Conservation (phyloP, 1,140 invertebrate species). For the Ceratosolen fusciceps region DNA sequence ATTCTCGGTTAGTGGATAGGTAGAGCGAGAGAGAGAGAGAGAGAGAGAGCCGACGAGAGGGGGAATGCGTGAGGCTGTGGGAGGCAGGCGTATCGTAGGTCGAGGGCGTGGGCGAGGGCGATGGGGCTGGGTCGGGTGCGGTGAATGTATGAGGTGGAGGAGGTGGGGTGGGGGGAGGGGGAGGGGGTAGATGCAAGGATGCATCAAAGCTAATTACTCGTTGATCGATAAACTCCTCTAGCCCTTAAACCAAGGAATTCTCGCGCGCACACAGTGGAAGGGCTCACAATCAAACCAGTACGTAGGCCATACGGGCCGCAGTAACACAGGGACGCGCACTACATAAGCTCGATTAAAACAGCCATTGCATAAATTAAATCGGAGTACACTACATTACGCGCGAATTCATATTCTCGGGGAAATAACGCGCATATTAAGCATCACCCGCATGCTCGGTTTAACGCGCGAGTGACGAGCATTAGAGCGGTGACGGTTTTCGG, state of each 20-base stretch:
- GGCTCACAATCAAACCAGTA: neutral
- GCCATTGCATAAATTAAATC: conserved; percentile 47
- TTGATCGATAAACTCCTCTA: conserved; percentile 41
- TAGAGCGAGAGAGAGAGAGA: neutral
- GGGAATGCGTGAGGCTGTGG: neutral
- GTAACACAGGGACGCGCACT: neutral
- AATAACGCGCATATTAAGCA: conserved; percentile 35
- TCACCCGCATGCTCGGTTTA: conserved; percentile 23
- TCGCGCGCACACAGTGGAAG: neutral
- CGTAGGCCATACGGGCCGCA: neutral
- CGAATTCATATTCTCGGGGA: conserved; percentile 35
- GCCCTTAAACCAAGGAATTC: conserved; percentile 37
- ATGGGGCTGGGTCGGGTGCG: no score
- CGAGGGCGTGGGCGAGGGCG: neutral
- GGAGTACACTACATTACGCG: conserved; percentile 38
- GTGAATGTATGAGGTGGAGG: no score
- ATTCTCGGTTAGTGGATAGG: neutral
- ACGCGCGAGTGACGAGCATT: conserved; percentile 9
- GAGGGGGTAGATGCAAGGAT: neutral
- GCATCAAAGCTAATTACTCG: conserved; percentile 48
- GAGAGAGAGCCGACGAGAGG: neutral
- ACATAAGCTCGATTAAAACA: conserved; percentile 43
- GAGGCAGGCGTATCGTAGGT: neutral
- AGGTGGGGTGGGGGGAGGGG: neutral
- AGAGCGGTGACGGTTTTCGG: no score